Evolutionary conservation across 2,888 invertebrate species (phyloP).

Genomic region (Anthophora plumipes): DNA sequence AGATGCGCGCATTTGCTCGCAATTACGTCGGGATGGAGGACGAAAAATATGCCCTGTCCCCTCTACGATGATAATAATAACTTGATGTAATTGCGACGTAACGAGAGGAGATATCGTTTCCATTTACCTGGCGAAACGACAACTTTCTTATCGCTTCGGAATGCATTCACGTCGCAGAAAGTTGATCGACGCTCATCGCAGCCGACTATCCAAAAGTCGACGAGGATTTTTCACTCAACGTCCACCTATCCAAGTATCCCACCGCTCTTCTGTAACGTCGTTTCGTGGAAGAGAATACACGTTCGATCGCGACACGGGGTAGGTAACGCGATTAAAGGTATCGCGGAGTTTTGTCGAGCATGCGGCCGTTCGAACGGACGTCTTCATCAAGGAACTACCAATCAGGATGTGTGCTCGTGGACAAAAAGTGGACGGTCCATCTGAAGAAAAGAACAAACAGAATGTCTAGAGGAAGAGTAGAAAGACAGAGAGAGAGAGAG

Average conservation of each 20-base stretch:
- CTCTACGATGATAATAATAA: conserved; percentile 32
- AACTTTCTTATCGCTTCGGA: conserved; percentile 35
- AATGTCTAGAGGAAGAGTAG: neutral
- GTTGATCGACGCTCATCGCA: neutral
- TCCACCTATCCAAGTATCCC: too few species aligned
- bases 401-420: conserved; percentile 63
- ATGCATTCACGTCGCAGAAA: conserved; percentile 1
- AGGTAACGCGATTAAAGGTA: conserved; percentile 67
- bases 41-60: conserved; percentile 8
- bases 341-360: conserved; percentile 66
- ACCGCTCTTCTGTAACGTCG: too few species aligned
- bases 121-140: conserved; percentile 17
- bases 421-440: conserved; percentile 62
- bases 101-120: conserved; percentile 32
- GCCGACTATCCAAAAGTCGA: too few species aligned
- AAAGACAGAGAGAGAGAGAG: conserved; percentile 1
- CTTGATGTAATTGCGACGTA: conserved; percentile 25
- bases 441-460: conserved; percentile 24
- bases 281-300: conserved; percentile 19
- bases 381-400: conserved; percentile 79
- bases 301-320: neutral
- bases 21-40: conserved; percentile 20
- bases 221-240: too few species aligned
- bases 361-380: conserved; percentile 67
- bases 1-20: conserved; percentile 8